Evolutionary conservation across 2,113 vertebrate species (phyloP).

Genomic region (Hippocampus barbouri): DNA sequence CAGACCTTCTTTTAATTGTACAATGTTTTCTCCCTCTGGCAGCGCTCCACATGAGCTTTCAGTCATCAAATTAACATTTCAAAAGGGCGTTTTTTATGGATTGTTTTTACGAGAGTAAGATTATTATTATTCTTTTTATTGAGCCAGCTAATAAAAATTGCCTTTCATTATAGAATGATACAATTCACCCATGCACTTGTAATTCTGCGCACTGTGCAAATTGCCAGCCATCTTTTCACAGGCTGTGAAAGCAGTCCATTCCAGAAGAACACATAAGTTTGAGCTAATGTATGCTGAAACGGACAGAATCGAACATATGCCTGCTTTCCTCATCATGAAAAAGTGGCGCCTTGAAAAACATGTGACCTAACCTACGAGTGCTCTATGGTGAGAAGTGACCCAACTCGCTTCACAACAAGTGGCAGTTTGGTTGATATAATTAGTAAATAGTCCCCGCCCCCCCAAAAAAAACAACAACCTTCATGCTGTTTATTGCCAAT

Average conservation of each 20-base stretch:
- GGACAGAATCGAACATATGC: neutral
- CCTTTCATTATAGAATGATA: conserved; percentile 6
- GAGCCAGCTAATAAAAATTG: neutral
- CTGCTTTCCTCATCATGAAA: neutral
- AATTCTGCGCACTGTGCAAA: conserved; percentile 33
- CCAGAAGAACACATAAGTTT: conserved; percentile 37
- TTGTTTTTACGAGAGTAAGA: neutral
- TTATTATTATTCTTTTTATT: conserved; percentile 9
- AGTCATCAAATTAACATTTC: conserved; percentile 33
- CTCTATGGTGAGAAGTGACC: too few relatives aligned
- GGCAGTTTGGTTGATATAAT: too few relatives aligned
- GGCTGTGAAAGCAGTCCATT: conserved; percentile 46
- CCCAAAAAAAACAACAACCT: too few relatives aligned
- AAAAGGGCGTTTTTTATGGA: conserved; percentile 18
- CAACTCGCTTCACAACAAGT: too few relatives aligned
- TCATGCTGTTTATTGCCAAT: too few relatives aligned
- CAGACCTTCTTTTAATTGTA: conserved; percentile 24
- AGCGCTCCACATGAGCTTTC: conserved; percentile 14
- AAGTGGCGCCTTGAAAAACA: neutral
- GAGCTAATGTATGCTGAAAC: neutral
- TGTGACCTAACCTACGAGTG: too few relatives aligned
- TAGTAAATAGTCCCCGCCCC: too few relatives aligned
- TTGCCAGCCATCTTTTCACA: conserved; percentile 28
- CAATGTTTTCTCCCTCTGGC: conserved; percentile 19
- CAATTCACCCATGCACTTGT: conserved; percentile 20